phyloP scores from a whole-genome alignment of 2,888 invertebrate species.

The Eremobia ochroleuca region DNA sequence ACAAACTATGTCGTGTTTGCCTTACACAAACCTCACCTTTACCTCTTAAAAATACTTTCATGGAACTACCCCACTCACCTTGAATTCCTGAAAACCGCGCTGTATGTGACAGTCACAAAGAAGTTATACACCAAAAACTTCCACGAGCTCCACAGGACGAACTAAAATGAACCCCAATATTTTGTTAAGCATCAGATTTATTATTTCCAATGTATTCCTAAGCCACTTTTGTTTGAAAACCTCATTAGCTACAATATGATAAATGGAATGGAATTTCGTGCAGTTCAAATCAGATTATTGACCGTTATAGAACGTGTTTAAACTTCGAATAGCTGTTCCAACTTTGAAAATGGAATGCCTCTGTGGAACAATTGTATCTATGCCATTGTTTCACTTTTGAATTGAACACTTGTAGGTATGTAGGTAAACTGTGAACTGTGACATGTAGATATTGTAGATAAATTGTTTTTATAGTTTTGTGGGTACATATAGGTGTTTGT shows the following conservation, averaged over 20 bases:
- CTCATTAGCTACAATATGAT: conserved; percentile 45
- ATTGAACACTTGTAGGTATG: conserved; percentile 30
- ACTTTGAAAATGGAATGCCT: conserved; percentile 55
- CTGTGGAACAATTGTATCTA: conserved; percentile 39
- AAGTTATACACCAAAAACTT: conserved; percentile 54
- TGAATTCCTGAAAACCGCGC: conserved; percentile 46
- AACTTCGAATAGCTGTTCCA: conserved; percentile 49
- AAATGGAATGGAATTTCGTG: conserved; percentile 41
- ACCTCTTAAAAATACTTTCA: conserved; percentile 39
- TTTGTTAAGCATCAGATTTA: conserved; percentile 46
- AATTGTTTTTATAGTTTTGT: not conserved
- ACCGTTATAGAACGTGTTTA: conserved; percentile 47
- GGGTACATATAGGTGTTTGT: not conserved
- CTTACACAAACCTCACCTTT: not conserved
- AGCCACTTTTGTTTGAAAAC: conserved; percentile 36
- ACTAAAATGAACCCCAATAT: conserved; percentile 37
- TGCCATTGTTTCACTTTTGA: conserved; percentile 49
- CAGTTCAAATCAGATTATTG: conserved; percentile 53
- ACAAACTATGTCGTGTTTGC: conserved; percentile 34
- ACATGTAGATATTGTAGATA: not conserved
- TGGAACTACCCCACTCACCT: conserved; percentile 50
- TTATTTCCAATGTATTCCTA: conserved; percentile 22
- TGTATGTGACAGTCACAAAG: conserved; percentile 34
- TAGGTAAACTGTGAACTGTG: conserved; percentile 10
- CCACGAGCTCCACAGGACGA: conserved; percentile 14